Conservation (phyloP, 1,140 invertebrate species). For the Augochlora pura region DNA sequence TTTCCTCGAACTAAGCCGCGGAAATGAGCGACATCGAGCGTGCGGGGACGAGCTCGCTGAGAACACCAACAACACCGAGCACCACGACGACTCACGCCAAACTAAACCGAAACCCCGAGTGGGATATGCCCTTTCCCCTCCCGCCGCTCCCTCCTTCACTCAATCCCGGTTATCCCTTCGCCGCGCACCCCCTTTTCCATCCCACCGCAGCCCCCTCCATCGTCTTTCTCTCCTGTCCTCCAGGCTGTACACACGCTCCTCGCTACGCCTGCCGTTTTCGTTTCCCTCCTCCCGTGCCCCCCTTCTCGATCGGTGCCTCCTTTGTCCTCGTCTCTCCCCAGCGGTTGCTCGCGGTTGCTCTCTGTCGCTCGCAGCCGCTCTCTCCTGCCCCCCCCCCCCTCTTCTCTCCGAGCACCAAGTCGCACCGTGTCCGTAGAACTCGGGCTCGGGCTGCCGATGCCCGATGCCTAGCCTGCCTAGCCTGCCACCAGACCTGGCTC, state of each 20-base stretch:
- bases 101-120: slow-evolving; percentile 57
- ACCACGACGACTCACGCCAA: slow-evolving; percentile 50
- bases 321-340: slow-evolving; percentile 12
- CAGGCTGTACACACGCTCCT: slow-evolving; percentile 43
- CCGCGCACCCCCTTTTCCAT: slow-evolving; percentile 35
- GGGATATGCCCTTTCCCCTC: slow-evolving; percentile 62
- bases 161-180: slow-evolving; percentile 42
- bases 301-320: neutral
- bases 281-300: slow-evolving; percentile 31
- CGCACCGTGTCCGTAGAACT: slow-evolving; percentile 17
- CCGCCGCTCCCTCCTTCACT: neutral
- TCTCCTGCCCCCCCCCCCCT: slow-evolving; percentile 22
- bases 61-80: slow-evolving; percentile 24
- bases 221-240: slow-evolving; percentile 49
- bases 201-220: slow-evolving; percentile 16
- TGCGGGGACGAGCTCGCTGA: neutral
- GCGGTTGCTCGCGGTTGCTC: too few species aligned
- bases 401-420: too few species aligned
- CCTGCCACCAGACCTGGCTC: slow-evolving; percentile 9
- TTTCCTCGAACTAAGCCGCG: slow-evolving; percentile 33
- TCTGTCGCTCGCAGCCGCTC: neutral
- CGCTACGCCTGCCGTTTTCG: slow-evolving; percentile 49
- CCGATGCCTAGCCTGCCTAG: slow-evolving; percentile 20
- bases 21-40: slow-evolving; percentile 33
- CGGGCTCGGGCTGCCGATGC: neutral